Evolutionary conservation across 1,140 invertebrate genomes (phyloP).

Genomic region (Meteorus sp.): DNA sequence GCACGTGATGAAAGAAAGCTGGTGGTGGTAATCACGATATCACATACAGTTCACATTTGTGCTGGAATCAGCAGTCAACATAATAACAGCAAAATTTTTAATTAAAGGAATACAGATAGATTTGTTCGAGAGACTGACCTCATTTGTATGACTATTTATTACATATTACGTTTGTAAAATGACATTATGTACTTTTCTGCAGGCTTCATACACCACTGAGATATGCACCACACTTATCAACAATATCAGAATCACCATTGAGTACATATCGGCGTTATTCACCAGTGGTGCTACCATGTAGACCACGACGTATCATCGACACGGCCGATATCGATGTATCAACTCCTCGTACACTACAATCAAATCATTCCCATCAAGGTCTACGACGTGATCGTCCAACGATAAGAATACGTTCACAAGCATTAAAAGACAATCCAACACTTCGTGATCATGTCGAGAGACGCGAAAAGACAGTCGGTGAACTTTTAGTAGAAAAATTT

Average conservation of each 20-base stretch:
- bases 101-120: too few species aligned
- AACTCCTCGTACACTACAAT: conserved; percentile 54
- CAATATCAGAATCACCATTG: conserved; percentile 68
- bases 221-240: conserved; percentile 73
- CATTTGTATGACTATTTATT: not conserved
- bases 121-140: too few species aligned
- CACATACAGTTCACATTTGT: too few species aligned
- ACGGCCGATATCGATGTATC: conserved; percentile 83
- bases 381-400: conserved; percentile 47
- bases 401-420: conserved; percentile 54
- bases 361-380: conserved; percentile 30
- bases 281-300: conserved; percentile 31
- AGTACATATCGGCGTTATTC: conserved; percentile 43
- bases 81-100: too few species aligned
- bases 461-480: conserved; percentile 68
- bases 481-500: conserved; percentile 75
- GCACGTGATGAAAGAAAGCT: too few species aligned
- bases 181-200: conserved; percentile 37
- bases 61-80: too few species aligned
- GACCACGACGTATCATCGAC: conserved; percentile 69
- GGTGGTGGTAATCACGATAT: too few species aligned
- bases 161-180: not conserved
- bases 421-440: conserved; percentile 57
- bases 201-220: conserved; percentile 55
- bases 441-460: conserved; percentile 47